phyloP scores from a whole-genome alignment of 2,113 vertebrate species.

The Chaenocephalus aceratus region DNA sequence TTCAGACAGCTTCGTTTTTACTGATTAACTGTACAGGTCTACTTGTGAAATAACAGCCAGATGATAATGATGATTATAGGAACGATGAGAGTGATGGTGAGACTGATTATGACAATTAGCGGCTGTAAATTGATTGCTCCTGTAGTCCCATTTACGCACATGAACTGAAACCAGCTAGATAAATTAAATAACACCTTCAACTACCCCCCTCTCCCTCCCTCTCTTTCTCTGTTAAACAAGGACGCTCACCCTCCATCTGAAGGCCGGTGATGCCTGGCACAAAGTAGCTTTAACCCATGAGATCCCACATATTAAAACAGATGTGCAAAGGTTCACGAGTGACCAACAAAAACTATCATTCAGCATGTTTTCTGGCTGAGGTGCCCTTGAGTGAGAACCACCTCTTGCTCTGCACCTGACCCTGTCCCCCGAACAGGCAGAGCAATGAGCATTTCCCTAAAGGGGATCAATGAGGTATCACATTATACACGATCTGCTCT shows the following conservation, averaged over 20 bases:
- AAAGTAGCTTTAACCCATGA: conserved; percentile 2
- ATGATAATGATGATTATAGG: conserved; percentile 50
- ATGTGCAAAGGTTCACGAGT: background rate
- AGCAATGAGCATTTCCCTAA: conserved; percentile 12
- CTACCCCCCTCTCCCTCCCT: background rate
- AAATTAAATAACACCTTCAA: conserved; percentile 36
- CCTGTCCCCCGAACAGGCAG: conserved; percentile 21
- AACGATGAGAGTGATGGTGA: conserved; percentile 31
- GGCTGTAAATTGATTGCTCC: conserved; percentile 45
- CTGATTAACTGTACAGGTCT: conserved; percentile 43
- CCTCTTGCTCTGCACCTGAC: conserved; percentile 33
- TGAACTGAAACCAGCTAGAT: conserved; percentile 34
- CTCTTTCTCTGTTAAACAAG: conserved; percentile 22
- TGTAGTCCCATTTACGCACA: conserved; percentile 42
- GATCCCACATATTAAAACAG: background rate
- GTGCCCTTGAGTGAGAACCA: conserved; percentile 21
- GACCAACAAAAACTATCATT: background rate
- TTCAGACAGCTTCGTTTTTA: conserved; percentile 26
- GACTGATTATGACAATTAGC: conserved; percentile 57
- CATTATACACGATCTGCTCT: conserved; percentile 40
- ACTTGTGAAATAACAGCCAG: conserved; percentile 28
- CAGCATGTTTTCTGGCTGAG: background rate
- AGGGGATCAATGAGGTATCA: conserved; percentile 39
- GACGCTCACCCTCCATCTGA: conserved; percentile 31
- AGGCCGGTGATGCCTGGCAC: conserved; percentile 10